Base-by-base conservation (phyloP, 2,797 vertebrate species). In the Cryptoprocta ferox region DNA sequence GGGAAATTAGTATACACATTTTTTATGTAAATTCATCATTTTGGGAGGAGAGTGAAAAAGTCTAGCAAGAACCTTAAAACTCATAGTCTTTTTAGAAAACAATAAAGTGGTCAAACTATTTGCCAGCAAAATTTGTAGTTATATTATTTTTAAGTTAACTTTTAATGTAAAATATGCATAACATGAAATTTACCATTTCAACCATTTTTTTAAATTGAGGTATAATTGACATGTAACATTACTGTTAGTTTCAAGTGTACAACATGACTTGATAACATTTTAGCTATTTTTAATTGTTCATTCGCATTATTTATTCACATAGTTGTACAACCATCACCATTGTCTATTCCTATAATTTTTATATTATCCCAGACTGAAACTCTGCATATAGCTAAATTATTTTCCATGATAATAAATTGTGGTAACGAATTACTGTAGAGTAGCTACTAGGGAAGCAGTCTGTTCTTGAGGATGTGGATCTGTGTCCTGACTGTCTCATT, bases 371-470 rank as follows among this genome's bases (percentile, higher is more conserved):
- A 87, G 65, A 59, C 45, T 66, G 13, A 95, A 93, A 86, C n/a
- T 93, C 13, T 92, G 0, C n/a, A 35, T 84, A 63, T 79, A 82
- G 19, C 39, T 93, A 3, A 61, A 28, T 39, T 95, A 32, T 37
- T 92, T 97, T 95, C 88, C 21, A 75, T 66, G 59, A 28, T 42
- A 81, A 56, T 76, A 42, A 79, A 75, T 92, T 97, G 14, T 66
- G 4, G 7, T 73, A 37, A 50, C 53, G 12, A 73, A 86, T 90
- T 92, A 73, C 45, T 93, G 39, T 66, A 71, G 78, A 83, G 6
- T 91, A 14, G 3, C 7, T 59, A 65, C 10, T 50, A n/a, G 59
- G 59, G 10, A 94, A 81, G 16, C 35, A 65, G 79, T 75, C 35
- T 85, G 26, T n/a, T 56, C 26, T 70, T 92, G 10, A 68, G 89